phyloP scores from a whole-genome alignment of 1,140 invertebrate species.

The Musca domestica region DNA sequence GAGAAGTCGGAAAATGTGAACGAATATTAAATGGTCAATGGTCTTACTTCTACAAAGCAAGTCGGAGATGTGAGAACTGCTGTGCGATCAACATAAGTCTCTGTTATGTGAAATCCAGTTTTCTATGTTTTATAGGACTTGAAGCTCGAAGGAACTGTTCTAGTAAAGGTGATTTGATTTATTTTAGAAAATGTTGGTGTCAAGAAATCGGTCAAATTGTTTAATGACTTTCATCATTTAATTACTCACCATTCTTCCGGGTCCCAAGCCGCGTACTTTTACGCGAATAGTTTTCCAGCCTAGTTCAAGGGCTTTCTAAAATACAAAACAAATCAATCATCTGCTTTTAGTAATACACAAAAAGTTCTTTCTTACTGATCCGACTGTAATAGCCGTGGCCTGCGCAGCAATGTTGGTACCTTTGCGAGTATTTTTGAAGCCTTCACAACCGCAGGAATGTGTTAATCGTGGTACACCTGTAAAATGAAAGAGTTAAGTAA shows the following conservation, averaged over 20 bases:
- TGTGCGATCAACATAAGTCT: too few species aligned
- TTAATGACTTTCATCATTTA: not conserved
- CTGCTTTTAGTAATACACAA: not conserved
- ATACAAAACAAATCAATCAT: constrained; percentile 16
- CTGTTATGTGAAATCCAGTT: too few species aligned
- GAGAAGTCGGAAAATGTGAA: too few species aligned
- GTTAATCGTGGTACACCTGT: constrained; percentile 61
- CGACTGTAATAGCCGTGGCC: constrained; percentile 74
- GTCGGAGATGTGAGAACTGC: too few species aligned
- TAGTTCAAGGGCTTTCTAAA: constrained; percentile 69
- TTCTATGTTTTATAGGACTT: too few species aligned
- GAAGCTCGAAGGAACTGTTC: too few species aligned
- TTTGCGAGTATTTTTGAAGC: constrained; percentile 92
- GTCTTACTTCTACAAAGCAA: too few species aligned
- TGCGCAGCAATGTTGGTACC: constrained; percentile 96
- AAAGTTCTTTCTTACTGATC: constrained; percentile 34
- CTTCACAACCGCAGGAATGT: constrained; percentile 82
- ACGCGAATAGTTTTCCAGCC: constrained; percentile 75
- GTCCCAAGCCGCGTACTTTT: constrained; percentile 75
- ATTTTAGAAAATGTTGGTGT: too few species aligned
- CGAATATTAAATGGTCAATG: too few species aligned
- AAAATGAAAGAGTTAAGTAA: constrained; percentile 28
- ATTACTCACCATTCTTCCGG: constrained; percentile 77
- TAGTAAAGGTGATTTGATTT: too few species aligned
- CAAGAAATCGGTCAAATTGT: too few species aligned